Percentiles rank a stretch among this genome's conserved stretches.
phyloP scores from a whole-genome alignment of 2,797 vertebrate species.

The Delichon dasypus region DNA sequence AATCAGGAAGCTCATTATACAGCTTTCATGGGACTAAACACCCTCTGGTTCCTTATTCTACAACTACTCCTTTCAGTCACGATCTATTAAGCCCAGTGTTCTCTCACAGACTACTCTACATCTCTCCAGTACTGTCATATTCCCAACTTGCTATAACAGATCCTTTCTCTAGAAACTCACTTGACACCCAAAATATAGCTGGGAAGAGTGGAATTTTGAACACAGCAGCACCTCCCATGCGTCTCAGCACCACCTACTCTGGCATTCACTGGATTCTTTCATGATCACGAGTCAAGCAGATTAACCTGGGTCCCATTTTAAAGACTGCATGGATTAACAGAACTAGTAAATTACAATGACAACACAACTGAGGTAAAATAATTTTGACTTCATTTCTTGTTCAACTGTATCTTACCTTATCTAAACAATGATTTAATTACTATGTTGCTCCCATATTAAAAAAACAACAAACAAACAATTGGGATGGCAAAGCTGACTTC shows the following conservation, averaged over 20 bases:
- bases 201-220: neutral
- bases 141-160: neutral
- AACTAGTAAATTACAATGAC: neutral
- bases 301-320: neutral
- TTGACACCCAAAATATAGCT: neutral
- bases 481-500: neutral
- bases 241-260: neutral
- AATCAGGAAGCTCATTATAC: neutral
- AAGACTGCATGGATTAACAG: neutral
- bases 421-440: neutral
- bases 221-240: neutral
- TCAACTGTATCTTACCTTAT: neutral
- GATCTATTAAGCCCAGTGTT: neutral
- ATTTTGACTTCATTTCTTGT: neutral
- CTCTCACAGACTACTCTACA: neutral
- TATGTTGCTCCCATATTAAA: neutral
- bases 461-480: rapidly evolving
- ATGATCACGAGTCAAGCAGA: neutral
- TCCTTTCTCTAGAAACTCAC: neutral
- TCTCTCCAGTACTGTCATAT: neutral
- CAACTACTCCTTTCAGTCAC: neutral
- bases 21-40: neutral
- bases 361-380: neutral
- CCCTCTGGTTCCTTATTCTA: neutral
- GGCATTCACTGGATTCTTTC: neutral